These are phyloP conservation scores for Carassius carassius DNA, from an alignment of 2,113 vertebrate genomes.

Conservation along the genomic window DNA sequence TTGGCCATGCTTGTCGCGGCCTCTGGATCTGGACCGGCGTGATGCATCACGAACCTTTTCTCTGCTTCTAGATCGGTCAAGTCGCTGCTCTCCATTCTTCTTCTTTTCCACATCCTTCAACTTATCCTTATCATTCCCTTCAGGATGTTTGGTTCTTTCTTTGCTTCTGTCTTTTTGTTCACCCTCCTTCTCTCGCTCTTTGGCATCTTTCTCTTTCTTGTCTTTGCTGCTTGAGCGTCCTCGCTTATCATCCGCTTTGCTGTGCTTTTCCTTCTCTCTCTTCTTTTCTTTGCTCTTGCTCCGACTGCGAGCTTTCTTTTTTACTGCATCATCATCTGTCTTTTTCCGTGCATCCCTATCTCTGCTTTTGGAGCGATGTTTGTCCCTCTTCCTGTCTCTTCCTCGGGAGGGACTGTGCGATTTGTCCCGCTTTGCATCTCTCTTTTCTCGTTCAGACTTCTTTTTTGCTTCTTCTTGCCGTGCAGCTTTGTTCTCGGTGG, in stretches of 20 bases:
- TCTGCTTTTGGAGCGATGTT: constrained; percentile 88
- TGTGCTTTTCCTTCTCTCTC: constrained; percentile 78
- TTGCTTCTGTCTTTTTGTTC: constrained; percentile 81
- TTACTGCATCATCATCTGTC: constrained; percentile 84
- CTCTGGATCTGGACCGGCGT: constrained; percentile 73
- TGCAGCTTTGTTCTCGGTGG: neutral
- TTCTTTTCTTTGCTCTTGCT: constrained; percentile 89
- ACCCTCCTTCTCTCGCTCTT: constrained; percentile 66
- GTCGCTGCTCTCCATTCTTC: constrained; percentile 81
- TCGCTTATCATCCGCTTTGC: constrained; percentile 77
- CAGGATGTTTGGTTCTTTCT: constrained; percentile 75
- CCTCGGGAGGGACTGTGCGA: constrained; percentile 82
- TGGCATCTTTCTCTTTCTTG: constrained; percentile 72
- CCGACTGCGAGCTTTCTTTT: constrained; percentile 86
- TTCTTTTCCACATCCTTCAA: constrained; percentile 76
- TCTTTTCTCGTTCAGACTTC: constrained; percentile 76
- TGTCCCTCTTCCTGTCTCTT: constrained; percentile 81
- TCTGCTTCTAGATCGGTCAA: constrained; percentile 81
- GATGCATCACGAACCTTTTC: constrained; percentile 80
- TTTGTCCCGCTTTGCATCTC: constrained; percentile 75
- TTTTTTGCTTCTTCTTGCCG: constrained; percentile 59
- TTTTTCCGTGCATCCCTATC: constrained; percentile 83
- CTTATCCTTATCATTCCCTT: constrained; percentile 68
- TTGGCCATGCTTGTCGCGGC: constrained; percentile 69
- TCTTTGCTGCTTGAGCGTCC: constrained; percentile 80